A percentile compares a stretch with the other conserved stretches of the same genome.
phyloP scores from a whole-genome alignment of 2,113 vertebrate species.

The Ceyx cyanopectus region DNA sequence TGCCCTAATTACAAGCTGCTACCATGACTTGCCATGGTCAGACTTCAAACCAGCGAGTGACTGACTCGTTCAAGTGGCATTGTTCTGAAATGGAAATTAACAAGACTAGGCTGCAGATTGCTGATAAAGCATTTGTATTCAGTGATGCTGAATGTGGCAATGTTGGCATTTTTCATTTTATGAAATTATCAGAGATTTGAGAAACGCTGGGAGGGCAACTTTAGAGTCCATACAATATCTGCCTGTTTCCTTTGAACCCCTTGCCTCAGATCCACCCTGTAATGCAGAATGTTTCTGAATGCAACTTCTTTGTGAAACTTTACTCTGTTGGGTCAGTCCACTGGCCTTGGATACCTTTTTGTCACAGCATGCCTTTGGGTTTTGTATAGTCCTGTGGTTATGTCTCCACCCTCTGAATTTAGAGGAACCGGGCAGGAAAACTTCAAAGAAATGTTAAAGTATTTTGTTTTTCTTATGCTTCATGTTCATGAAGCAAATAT shows the following conservation, averaged over 20 bases:
- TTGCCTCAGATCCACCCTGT: constrained; percentile 55
- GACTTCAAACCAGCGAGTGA: constrained; percentile 71
- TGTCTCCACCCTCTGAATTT: constrained; percentile 68
- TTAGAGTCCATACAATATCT: constrained; percentile 49
- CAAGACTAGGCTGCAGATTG: constrained; percentile 64
- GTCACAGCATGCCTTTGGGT: constrained; percentile 58
- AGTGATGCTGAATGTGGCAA: constrained; percentile 56
- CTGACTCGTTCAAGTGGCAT: constrained; percentile 73
- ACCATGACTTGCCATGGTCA: constrained; percentile 70
- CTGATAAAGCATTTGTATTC: constrained; percentile 73
- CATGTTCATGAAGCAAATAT: neutral
- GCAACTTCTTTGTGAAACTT: constrained; percentile 61
- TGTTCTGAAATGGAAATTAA: constrained; percentile 77
- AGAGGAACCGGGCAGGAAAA: constrained; percentile 30
- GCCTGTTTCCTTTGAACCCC: constrained; percentile 58
- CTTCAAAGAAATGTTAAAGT: constrained; percentile 60
- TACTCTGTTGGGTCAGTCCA: constrained; percentile 60
- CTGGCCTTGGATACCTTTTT: constrained; percentile 62
- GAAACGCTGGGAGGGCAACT: constrained; percentile 58
- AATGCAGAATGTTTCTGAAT: constrained; percentile 59
- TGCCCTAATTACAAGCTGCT: constrained; percentile 83
- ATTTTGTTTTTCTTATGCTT: constrained; percentile 33
- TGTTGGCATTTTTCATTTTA: constrained; percentile 71
- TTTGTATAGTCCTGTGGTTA: constrained; percentile 56
- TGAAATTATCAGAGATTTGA: constrained; percentile 70